phyloP scores from a whole-genome alignment of 2,888 invertebrate species.

The Atrina japonica region DNA sequence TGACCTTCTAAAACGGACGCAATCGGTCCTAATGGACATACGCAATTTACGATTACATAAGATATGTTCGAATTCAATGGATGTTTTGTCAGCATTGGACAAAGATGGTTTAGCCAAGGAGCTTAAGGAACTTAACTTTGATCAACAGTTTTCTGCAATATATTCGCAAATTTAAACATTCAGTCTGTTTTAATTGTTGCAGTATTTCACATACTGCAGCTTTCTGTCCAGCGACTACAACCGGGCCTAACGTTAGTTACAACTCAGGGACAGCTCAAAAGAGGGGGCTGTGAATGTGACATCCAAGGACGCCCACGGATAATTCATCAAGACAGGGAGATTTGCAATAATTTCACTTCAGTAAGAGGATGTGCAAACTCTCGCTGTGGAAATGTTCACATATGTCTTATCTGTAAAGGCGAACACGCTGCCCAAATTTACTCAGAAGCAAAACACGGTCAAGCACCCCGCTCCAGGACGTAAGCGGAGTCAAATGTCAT shows the following conservation, averaged over 20 bases:
- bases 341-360: slow-evolving; percentile 26
- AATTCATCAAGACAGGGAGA: slow-evolving; percentile 2
- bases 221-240: neutral
- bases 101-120: slow-evolving; percentile 23
- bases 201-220: slow-evolving; percentile 11
- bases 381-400: slow-evolving; percentile 12
- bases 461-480: neutral
- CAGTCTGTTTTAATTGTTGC: neutral
- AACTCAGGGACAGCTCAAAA: too few species aligned
- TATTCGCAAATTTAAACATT: neutral
- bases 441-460: neutral
- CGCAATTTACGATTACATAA: slow-evolving; percentile 47
- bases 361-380: slow-evolving; percentile 1
- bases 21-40: slow-evolving; percentile 22
- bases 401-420: slow-evolving; percentile 18
- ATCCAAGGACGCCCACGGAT: slow-evolving; percentile 1
- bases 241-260: neutral
- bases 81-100: slow-evolving; percentile 49
- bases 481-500: neutral
- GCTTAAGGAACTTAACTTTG: too few species aligned
- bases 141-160: slow-evolving; percentile 4
- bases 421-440: slow-evolving; percentile 10
- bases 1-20: slow-evolving; percentile 44
- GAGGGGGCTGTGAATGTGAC: neutral
- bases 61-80: slow-evolving; percentile 49